A percentile compares a stretch with the other conserved stretches of the same genome.
Evolutionary conservation across 2,888 invertebrate genomes (phyloP).

Genomic region (Bembecia ichneumoniformis): DNA sequence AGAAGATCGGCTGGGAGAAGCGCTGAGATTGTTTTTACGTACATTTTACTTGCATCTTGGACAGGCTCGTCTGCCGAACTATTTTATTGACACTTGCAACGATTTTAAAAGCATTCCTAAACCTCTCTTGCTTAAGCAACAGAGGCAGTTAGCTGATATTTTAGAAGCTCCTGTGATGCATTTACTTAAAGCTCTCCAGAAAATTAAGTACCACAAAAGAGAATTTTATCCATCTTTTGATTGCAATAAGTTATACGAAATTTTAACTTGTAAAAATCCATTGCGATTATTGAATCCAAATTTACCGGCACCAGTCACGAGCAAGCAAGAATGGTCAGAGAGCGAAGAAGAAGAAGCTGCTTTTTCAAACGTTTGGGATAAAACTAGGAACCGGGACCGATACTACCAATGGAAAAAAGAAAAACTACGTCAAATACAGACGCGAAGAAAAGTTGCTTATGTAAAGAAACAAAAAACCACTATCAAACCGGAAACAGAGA

Average conservation of each 20-base stretch:
- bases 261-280: conserved; percentile 71
- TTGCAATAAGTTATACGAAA: conserved; percentile 70
- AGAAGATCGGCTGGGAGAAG: conserved; percentile 80
- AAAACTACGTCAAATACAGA: conserved; percentile 47
- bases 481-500: conserved; percentile 54
- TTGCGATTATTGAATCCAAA: conserved; percentile 61
- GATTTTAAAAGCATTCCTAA: conserved; percentile 79
- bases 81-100: conserved; percentile 81
- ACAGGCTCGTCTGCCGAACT: conserved; percentile 76
- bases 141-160: conserved; percentile 77
- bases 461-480: conserved; percentile 36
- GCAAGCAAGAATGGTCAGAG: conserved; percentile 38
- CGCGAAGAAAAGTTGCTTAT: conserved; percentile 39
- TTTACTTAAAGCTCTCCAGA: conserved; percentile 77
- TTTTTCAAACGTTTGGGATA: conserved; percentile 53
- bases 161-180: conserved; percentile 81
- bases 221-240: conserved; percentile 78
- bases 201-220: conserved; percentile 73
- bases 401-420: conserved; percentile 64
- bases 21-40: conserved; percentile 74
- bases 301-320: conserved; percentile 29
- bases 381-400: conserved; percentile 63
- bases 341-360: conserved; percentile 43
- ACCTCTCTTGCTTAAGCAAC: conserved; percentile 74
- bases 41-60: conserved; percentile 76